Evolutionary conservation across 2,797 vertebrate species (phyloP).

Genomic region (Telmatherina bonti): DNA sequence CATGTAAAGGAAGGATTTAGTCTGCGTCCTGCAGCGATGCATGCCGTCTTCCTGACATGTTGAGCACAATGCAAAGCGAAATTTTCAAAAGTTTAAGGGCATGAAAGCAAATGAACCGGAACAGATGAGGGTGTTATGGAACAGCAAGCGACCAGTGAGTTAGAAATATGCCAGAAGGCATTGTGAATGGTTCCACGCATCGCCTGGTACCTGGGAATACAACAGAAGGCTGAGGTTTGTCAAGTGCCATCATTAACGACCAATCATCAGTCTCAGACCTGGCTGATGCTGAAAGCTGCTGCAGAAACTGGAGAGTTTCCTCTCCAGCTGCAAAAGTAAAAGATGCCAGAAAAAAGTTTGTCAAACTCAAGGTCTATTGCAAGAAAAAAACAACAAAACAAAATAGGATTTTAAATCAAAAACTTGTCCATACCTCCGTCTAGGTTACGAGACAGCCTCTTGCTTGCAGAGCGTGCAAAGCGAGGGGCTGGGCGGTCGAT

Average conservation of each 20-base stretch:
- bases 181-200: slow-evolving; percentile 24
- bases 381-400: background rate
- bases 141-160: slow-evolving; percentile 4
- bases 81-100: slow-evolving; percentile 16
- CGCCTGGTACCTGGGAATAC: slow-evolving; percentile 72
- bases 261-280: slow-evolving; percentile 77
- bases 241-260: slow-evolving; percentile 65
- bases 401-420: background rate
- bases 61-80: slow-evolving; percentile 15
- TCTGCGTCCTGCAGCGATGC: background rate
- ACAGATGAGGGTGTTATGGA: slow-evolving; percentile 23
- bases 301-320: slow-evolving; percentile 81
- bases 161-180: slow-evolving; percentile 42
- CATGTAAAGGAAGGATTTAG: slow-evolving; percentile 37
- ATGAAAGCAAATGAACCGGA: slow-evolving; percentile 43
- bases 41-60: slow-evolving; percentile 24
- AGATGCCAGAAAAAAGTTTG: slow-evolving; percentile 66
- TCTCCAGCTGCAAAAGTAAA: slow-evolving; percentile 82
- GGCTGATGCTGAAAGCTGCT: slow-evolving; percentile 67
- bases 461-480: slow-evolving; percentile 93
- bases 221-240: slow-evolving; percentile 48
- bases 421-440: slow-evolving; percentile 86
- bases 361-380: background rate
- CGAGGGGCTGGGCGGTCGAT: slow-evolving; percentile 92
- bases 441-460: slow-evolving; percentile 90